Percentiles rank a stretch among this genome's conserved stretches.
phyloP scores from a whole-genome alignment of 2,797 vertebrate genomes.

The Lophius americanus region DNA sequence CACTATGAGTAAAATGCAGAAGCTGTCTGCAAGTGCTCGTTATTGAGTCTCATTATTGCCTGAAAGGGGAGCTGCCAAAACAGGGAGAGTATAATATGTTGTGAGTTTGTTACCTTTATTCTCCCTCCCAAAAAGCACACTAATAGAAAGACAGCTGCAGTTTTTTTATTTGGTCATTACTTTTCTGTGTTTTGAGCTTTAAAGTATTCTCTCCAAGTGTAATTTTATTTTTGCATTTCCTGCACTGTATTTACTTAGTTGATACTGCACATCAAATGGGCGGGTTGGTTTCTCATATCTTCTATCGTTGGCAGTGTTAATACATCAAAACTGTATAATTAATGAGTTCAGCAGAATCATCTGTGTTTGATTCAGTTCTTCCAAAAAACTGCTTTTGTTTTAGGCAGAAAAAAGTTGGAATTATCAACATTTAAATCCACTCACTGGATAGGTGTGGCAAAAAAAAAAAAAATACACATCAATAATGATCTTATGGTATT shows the following conservation, averaged over 20 bases:
- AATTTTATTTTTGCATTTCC: constrained; percentile 29
- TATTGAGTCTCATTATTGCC: constrained; percentile 61
- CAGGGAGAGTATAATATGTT: constrained; percentile 59
- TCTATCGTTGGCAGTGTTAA: constrained; percentile 30
- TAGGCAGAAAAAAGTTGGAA: background rate
- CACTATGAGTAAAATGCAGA: constrained; percentile 50
- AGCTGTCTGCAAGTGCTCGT: constrained; percentile 61
- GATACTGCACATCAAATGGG: constrained; percentile 34
- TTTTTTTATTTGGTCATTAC: constrained; percentile 53
- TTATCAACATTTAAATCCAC: constrained; percentile 4
- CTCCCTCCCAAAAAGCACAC: constrained; percentile 39
- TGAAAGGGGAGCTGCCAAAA: constrained; percentile 61
- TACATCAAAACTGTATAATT: constrained; percentile 29
- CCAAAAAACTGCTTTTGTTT: constrained; percentile 5
- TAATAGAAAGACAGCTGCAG: constrained; percentile 46
- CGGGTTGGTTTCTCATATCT: constrained; percentile 23
- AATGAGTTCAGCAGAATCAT: constrained; percentile 28
- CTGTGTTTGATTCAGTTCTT: constrained; percentile 20
- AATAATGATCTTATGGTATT: constrained; percentile 8
- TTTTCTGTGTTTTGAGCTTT: constrained; percentile 52
- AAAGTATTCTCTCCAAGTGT: constrained; percentile 32
- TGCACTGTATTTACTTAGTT: constrained; percentile 37
- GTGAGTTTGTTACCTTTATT: constrained; percentile 52
- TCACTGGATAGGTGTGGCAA: background rate
- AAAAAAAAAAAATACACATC: background rate